Percentiles rank a stretch among this genome's conserved stretches.
phyloP scores from a whole-genome alignment of 2,113 vertebrate genomes.

The Elaphurus davidianus region DNA sequence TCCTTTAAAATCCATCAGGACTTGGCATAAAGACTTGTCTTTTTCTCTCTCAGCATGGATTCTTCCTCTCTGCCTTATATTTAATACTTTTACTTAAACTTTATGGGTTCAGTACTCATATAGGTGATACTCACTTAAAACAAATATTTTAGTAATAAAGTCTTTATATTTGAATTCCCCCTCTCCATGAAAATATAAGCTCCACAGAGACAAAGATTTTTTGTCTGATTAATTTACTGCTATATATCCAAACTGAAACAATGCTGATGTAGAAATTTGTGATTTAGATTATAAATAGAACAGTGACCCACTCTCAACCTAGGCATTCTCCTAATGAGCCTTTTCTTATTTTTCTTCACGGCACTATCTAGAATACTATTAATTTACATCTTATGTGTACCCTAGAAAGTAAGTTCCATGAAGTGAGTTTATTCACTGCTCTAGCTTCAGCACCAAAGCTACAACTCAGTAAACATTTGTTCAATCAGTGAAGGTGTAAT shows the following conservation, averaged over 20 bases:
- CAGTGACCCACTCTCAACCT: not conserved
- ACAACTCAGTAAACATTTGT: not conserved
- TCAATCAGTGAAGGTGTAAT: not conserved
- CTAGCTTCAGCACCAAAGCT: not conserved
- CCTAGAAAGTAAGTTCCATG: not conserved
- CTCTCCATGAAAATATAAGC: not conserved
- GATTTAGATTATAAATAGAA: not conserved
- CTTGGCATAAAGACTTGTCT: not conserved
- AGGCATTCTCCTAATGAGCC: not conserved
- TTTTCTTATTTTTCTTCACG: not conserved
- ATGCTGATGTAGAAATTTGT: not conserved
- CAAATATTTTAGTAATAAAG: not conserved
- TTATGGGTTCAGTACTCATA: not conserved
- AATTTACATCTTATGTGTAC: not conserved
- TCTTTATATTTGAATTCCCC: not conserved
- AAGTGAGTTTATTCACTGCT: not conserved
- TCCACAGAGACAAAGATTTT: not conserved
- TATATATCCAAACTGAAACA: not conserved
- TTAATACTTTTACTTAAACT: not conserved
- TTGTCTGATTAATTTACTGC: not conserved
- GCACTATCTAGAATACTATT: not conserved
- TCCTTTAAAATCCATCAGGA: not conserved
- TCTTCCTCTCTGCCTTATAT: not conserved
- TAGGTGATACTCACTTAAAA: not conserved
- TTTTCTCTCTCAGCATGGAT: not conserved